Evolutionary conservation across 2,113 vertebrate genomes (phyloP).

Genomic region (Brienomyrus longianalis): DNA sequence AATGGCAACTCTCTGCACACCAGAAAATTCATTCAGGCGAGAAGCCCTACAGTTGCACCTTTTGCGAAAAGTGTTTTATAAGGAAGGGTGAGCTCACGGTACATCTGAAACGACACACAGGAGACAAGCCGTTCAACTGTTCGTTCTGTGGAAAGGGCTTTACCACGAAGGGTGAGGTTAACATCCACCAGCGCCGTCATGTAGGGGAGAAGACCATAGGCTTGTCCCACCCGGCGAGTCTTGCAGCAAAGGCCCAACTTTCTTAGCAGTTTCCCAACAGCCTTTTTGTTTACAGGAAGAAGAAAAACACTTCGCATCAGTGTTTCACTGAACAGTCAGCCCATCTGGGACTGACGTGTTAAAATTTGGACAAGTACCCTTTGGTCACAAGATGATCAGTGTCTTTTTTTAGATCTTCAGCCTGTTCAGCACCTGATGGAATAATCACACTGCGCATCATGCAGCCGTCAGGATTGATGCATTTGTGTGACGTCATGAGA

Average conservation of each 20-base stretch:
- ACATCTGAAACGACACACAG: not conserved
- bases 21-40: conserved; percentile 11
- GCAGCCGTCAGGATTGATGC: not conserved
- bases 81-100: conserved; percentile 13
- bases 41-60: conserved; percentile 9
- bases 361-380: not conserved
- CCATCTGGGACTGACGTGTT: not conserved
- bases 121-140: conserved; percentile 14
- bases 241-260: not conserved
- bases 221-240: not conserved
- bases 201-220: conserved; percentile 11
- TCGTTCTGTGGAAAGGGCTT: conserved; percentile 4
- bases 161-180: conserved; percentile 9
- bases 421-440: not conserved
- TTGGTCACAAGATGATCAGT: not conserved
- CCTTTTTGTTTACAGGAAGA: not conserved
- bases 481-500: not conserved
- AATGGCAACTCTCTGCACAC: conserved; percentile 9
- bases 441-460: not conserved
- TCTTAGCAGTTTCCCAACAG: not conserved
- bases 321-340: not conserved
- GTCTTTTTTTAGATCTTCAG: not conserved
- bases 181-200: conserved; percentile 10
- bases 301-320: not conserved
- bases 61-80: conserved; percentile 1